Evolutionary conservation across 1,140 invertebrate genomes (phyloP).

Genomic region (Holotrichia oblita): DNA sequence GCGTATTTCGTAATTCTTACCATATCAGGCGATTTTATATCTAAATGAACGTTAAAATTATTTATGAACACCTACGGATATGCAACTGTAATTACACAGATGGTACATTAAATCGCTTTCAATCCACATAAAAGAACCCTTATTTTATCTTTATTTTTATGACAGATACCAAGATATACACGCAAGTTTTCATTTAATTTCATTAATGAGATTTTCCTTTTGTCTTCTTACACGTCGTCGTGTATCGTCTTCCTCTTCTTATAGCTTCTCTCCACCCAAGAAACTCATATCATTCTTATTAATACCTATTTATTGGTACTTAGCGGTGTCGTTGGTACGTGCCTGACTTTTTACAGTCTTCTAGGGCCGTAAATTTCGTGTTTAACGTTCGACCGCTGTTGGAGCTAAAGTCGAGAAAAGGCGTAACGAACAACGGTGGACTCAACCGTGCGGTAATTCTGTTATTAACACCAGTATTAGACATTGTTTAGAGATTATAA

Average conservation of each 20-base stretch:
- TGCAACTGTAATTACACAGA: too few relatives aligned
- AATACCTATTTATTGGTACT: conserved; percentile 46
- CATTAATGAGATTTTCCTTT: background rate
- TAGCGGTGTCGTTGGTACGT: conserved; percentile 39
- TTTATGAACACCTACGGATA: too few relatives aligned
- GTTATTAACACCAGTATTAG: conserved; percentile 20
- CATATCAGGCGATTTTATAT: too few relatives aligned
- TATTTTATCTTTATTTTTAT: too few relatives aligned
- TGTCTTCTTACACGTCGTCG: background rate
- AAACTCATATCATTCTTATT: conserved; percentile 40
- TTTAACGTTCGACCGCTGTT: background rate
- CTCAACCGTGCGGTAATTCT: background rate
- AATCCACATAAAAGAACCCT: too few relatives aligned
- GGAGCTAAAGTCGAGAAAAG: conserved; percentile 11
- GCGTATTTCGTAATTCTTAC: too few relatives aligned
- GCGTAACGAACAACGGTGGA: background rate
- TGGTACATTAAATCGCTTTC: too few relatives aligned
- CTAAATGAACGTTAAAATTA: too few relatives aligned
- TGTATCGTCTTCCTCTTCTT: background rate
- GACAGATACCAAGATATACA: background rate
- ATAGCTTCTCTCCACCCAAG: background rate
- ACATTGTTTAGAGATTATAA: conserved; percentile 21
- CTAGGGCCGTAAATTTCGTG: background rate
- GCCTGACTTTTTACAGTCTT: conserved; percentile 16
- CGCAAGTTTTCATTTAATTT: background rate